These are phyloP conservation scores for Nannoperca obscura DNA, from an alignment of 2,797 vertebrate genomes.

Conservation along the genomic window DNA sequence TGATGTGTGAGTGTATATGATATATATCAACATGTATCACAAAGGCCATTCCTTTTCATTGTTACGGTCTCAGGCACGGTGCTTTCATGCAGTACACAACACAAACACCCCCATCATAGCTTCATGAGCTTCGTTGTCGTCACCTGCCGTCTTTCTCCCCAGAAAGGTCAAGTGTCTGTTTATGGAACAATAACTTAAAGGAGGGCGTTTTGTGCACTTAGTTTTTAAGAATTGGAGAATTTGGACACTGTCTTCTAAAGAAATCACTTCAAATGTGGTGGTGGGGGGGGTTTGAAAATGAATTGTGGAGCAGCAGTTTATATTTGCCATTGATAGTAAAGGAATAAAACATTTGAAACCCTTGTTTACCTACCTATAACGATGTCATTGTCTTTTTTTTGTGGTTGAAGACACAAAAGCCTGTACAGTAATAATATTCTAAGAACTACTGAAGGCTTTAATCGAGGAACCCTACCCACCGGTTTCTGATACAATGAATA, in stretches of 20 bases:
- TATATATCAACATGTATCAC: conserved; percentile 56
- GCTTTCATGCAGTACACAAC: conserved; percentile 70
- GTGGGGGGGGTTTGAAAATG: conserved; percentile 56
- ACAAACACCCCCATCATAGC: conserved; percentile 30
- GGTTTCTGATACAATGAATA: conserved; percentile 31
- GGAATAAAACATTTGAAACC: conserved; percentile 83
- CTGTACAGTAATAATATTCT: not conserved
- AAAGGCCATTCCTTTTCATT: conserved; percentile 79
- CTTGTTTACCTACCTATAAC: conserved; percentile 78
- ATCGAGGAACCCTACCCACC: conserved; percentile 26
- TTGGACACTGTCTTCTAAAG: conserved; percentile 74
- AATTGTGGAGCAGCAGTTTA: conserved; percentile 81
- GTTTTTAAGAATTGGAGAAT: conserved; percentile 82
- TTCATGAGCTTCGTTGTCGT: conserved; percentile 59
- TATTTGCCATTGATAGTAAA: conserved; percentile 84
- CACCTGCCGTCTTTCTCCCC: conserved; percentile 74
- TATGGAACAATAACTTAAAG: conserved; percentile 68
- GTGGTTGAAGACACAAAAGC: not conserved
- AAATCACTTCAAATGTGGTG: conserved; percentile 71
- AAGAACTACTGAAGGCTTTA: conserved; percentile 40
- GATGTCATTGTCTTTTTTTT: conserved; percentile 58
- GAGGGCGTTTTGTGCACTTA: conserved; percentile 84
- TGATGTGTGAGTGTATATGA: conserved; percentile 44
- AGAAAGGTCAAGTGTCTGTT: conserved; percentile 74
- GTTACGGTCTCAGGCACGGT: conserved; percentile 79